Base-by-base conservation (phyloP, 2,797 vertebrate species). In the Ceyx erithaca region DNA sequence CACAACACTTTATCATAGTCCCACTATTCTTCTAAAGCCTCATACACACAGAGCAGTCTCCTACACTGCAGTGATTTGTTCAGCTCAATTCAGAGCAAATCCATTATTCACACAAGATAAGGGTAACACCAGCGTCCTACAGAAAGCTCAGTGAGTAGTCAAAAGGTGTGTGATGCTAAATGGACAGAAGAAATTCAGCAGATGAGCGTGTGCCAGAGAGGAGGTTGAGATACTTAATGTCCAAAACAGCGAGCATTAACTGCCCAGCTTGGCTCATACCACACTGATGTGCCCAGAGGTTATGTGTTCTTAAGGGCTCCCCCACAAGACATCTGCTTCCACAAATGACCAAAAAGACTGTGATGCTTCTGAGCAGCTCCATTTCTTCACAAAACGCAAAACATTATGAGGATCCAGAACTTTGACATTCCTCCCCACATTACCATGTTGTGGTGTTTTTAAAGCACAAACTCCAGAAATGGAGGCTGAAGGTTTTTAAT, bases 331-430 rank as follows among this genome's bases (percentile, higher is more conserved):
- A 72, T 46, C 73, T 66, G 43, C 64, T 66, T 31, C 73, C 73
- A 54, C 3, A 4, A 58, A 43, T 33, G 49, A 91, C 26, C 76
- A 57, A 80, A 72, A 79, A 82, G 20, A 48, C 73, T 4, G 11
- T 14, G 55, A 81, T 31, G 20, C 40, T 66, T 84, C 59, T 51
- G 63, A 93, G 63, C 51, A 86, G 67, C 21, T 40, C 30, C 4
- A 6, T 61, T 75, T 64, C 83, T 82, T 71, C 57, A 45, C 4
- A 31, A 88, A 51, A 81, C 19, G 35, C 73, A 37, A 63, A 68
- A 69, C 2, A 3, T 52, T 23, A 40, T 0, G 0, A 55, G 40
- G 43, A 59, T 61, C 28, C 49, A 75, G 75, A 90, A 37, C 0
- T 2, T 59, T 64, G 48, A 61, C 18, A 33, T 35, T 78, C 33